Evolutionary conservation across 2,888 invertebrate genomes (phyloP), one percentile per base, ranked within the genome.

Genomic region (Hydropsyche betteni): DNA sequence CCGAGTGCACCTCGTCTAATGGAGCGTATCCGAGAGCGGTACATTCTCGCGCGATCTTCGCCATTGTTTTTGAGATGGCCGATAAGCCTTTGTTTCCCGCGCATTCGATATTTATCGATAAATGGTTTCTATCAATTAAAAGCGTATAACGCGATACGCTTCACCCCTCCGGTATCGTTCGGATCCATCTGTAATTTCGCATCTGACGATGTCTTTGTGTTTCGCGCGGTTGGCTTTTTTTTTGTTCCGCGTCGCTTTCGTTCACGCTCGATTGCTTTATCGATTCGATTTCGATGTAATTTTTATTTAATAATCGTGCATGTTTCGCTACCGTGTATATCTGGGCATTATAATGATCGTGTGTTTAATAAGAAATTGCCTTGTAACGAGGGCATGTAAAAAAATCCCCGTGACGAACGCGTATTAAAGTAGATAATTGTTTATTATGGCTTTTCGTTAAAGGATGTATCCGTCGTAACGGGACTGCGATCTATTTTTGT

Each of bases 41-140:
- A 5, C 36, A n/a, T 24, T 44, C 36, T 33, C 64, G 64, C 44
- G 44, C 64, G 36, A 36, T 64, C 33, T 36, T 64, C 64, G 34
- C 64, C 36, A 36, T 64, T 64, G 64, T 64, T 64, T 4, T 12
- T 12, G 36, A 64, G 64, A 64, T 64, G 64, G 36, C 34, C 24
- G 64, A 64, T 64, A 64, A 64, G 64, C n/a, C 64, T 64, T 64
- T 64, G 64, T 64, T 64, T 61, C 61, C 61, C 33, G 24, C 24
- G 61, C 33, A 24, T 33, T 36, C 34, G 64, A 64, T 64, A 64
- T 64, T 36, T 36, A 64, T 64, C 64, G 64, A 64, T n/a, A 12
- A 64, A 64, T 34, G 36, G 44, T 44, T 44, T 64, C 36, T 64
- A 64, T 64, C 64, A 64, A 36, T 64, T 64, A 64, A 64, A 64